Conservation (phyloP, 2,888 invertebrate species). For the Cantharis rustica region DNA sequence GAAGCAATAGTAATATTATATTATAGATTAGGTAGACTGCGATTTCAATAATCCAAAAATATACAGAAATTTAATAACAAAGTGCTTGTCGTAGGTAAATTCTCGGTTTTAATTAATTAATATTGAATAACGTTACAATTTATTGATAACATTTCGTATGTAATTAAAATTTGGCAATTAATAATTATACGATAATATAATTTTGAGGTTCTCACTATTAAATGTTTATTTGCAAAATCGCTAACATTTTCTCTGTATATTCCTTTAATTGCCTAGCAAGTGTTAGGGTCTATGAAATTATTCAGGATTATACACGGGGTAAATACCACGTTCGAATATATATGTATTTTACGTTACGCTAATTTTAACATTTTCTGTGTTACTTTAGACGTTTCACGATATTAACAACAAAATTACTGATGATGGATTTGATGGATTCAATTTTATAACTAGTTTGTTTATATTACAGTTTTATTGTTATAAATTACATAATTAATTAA, state of each 20-base stretch:
- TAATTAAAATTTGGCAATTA: neutral
- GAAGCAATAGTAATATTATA: neutral
- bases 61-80: neutral
- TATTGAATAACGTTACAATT: neutral
- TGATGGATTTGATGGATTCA: neutral
- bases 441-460: neutral
- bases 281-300: conserved; percentile 28
- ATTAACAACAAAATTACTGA: neutral
- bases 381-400: neutral
- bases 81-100: neutral
- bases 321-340: conserved; percentile 25
- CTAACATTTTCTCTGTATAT: conserved; percentile 15
- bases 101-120: neutral
- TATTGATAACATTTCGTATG: neutral
- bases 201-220: conserved; percentile 2
- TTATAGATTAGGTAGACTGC: neutral
- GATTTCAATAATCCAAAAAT: neutral
- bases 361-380: conserved; percentile 7
- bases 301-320: conserved; percentile 27
- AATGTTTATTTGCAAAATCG: conserved; percentile 17
- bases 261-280: conserved; percentile 23
- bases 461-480: neutral
- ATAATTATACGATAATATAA: neutral
- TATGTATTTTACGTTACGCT: conserved; percentile 16
- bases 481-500: neutral